Evolutionary conservation across 2,888 invertebrate species (phyloP).

Genomic region (Syrista parreyssii): DNA sequence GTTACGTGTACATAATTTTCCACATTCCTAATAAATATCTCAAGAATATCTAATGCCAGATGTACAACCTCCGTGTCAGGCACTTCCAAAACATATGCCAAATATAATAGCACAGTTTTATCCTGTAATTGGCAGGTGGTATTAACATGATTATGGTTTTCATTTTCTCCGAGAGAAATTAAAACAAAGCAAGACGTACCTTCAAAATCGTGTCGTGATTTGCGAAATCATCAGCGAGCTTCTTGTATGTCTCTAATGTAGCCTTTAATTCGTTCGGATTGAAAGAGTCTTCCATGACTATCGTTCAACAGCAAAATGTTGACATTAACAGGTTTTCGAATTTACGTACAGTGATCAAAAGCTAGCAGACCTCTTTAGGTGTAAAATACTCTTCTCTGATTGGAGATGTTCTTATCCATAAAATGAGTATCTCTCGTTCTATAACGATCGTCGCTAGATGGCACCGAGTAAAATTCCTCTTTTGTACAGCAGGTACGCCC

Average conservation of each 20-base stretch:
- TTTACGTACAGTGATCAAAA: neutral
- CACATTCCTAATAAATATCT: conserved; percentile 60
- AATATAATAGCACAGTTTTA: conserved; percentile 61
- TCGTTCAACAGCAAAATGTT: neutral
- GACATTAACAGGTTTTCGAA: conserved; percentile 2
- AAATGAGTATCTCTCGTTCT: neutral
- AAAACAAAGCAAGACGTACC: conserved; percentile 37
- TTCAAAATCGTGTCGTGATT: conserved; percentile 64
- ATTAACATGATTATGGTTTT: neutral
- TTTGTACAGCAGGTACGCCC: neutral
- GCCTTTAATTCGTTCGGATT: conserved; percentile 55
- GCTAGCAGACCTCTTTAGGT: conserved; percentile 1
- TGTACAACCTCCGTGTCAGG: conserved; percentile 56
- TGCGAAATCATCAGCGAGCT: conserved; percentile 58
- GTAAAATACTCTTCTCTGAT: neutral
- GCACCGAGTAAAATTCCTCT: neutral
- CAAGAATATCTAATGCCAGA: conserved; percentile 57
- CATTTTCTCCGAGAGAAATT: neutral
- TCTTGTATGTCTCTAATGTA: conserved; percentile 60
- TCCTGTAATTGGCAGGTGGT: conserved; percentile 46
- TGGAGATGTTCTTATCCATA: neutral
- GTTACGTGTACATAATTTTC: conserved; percentile 63
- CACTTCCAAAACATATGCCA: conserved; percentile 59
- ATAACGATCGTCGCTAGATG: neutral
- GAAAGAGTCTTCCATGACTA: conserved; percentile 47